Evolutionary conservation across 2,888 invertebrate species (phyloP), one percentile per base, ranked within the genome.

Genomic region (Aethes cnicana): DNA sequence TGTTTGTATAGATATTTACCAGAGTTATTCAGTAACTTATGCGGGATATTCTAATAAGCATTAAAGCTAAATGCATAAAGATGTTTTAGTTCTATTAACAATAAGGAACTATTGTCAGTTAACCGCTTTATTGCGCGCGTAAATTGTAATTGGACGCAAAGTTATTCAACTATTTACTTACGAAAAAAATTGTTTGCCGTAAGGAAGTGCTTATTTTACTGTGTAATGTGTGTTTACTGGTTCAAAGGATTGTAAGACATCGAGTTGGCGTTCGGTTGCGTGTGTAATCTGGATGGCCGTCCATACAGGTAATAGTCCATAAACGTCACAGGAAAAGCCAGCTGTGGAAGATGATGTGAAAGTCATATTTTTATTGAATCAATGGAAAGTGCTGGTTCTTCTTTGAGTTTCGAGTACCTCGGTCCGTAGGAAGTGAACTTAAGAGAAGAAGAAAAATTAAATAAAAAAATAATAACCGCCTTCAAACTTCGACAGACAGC

Each of bases 291-390:
- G 57, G 56, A 59, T 62, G 61, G 66, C 68, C 72, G 67, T 75
- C 74, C 76, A 77, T 74, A 73, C 63, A 60, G 56, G 70, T 77
- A 76, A 77, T 77, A 72, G 79, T 64, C 75, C 69, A 80, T 77
- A 77, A 78, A 76, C 64, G 70, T 73, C 73, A 62, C 61, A 63
- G 65, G 60, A 69, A 71, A 68, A 69, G 67, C 66, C 71, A 69
- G 68, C 69, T 69, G 72, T 67, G 63, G 65, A 59, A 17, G n/a
- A n/a, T n/a, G n/a, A n/a, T n/a, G n/a, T n/a, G n/a, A n/a, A n/a
- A n/a, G n/a, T n/a, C n/a, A n/a, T n/a, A n/a, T n/a, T n/a, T n/a
- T n/a, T n/a, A n/a, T n/a, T n/a, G n/a, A n/a, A n/a, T n/a, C n/a
- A n/a, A n/a, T n/a, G n/a, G n/a, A n/a, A n/a, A n/a, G n/a, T n/a